A percentile compares a stretch with the other conserved stretches of the same genome.
Evolutionary conservation across 1,140 invertebrate genomes (phyloP).

Genomic region (Zeugodacus cucurbitae): DNA sequence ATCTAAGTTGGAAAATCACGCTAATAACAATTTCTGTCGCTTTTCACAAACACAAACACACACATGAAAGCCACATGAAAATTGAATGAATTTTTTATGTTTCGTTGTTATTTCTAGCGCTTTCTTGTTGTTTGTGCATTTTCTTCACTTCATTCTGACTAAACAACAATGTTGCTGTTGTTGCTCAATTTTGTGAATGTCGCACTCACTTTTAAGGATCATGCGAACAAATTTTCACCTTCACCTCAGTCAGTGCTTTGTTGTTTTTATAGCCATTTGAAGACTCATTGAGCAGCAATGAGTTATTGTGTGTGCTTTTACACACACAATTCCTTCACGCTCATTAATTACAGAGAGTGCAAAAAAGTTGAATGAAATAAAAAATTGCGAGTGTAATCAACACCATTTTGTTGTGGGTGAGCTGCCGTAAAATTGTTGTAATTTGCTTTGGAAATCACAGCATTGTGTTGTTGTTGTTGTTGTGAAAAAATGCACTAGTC

Average conservation of each 20-base stretch:
- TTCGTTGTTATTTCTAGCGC: background rate
- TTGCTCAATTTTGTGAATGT: background rate
- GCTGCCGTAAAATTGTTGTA: background rate
- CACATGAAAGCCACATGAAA: background rate
- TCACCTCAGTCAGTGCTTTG: background rate
- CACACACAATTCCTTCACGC: background rate
- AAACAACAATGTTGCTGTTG: background rate
- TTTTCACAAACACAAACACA: background rate
- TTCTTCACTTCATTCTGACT: background rate
- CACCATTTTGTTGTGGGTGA: background rate
- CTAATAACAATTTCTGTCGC: background rate
- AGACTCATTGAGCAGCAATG: background rate
- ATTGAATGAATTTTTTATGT: background rate
- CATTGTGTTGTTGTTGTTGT: background rate
- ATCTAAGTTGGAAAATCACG: background rate
- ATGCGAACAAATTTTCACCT: background rate
- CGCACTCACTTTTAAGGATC: background rate
- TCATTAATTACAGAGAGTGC: background rate
- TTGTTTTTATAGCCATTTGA: background rate
- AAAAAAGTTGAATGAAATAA: background rate
- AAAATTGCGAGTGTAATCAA: background rate
- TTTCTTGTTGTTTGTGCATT: background rate
- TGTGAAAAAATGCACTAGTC: background rate
- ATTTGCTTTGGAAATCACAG: background rate
- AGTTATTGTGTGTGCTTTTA: background rate